Percentiles rank a stretch among this genome's conserved stretches.
Conservation (phyloP, 2,888 invertebrate genomes). For the Agriopis leucophaearia region DNA sequence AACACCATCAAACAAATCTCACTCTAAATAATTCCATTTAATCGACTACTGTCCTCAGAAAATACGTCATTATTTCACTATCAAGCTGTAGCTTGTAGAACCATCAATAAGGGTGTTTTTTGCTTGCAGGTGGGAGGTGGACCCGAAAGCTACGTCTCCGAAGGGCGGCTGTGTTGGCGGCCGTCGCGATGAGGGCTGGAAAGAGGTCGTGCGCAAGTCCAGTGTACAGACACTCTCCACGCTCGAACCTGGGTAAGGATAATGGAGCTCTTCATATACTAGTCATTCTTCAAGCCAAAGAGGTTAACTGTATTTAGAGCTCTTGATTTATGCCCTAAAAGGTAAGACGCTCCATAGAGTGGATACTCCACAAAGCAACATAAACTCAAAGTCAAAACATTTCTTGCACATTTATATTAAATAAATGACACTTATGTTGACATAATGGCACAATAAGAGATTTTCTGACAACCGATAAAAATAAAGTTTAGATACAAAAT, state of each 20-base stretch:
- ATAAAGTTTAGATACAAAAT: no score
- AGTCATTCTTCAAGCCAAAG: neutral
- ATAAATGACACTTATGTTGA: no score
- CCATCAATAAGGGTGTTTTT: slow-evolving; percentile 15
- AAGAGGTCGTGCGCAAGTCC: slow-evolving; percentile 96
- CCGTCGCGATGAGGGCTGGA: slow-evolving; percentile 98
- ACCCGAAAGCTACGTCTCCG: slow-evolving; percentile 87
- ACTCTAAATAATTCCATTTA: neutral
- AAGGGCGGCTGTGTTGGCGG: slow-evolving; percentile 84
- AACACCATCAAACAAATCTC: neutral
- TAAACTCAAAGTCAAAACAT: no score
- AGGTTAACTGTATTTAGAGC: no score
- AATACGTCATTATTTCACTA: neutral
- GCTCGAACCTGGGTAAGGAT: slow-evolving; percentile 77
- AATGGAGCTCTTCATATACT: neutral
- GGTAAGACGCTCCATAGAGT: no score
- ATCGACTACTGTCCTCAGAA: neutral
- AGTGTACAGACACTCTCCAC: slow-evolving; percentile 86
- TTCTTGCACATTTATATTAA: no score
- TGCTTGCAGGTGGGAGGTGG: slow-evolving; percentile 73
- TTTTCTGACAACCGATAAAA: no score
- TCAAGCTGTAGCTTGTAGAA: neutral
- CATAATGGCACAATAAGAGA: no score
- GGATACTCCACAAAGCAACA: no score
- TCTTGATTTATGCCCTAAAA: no score